Base-by-base conservation (phyloP, 2,113 vertebrate species). In the Crypturellus undulatus region DNA sequence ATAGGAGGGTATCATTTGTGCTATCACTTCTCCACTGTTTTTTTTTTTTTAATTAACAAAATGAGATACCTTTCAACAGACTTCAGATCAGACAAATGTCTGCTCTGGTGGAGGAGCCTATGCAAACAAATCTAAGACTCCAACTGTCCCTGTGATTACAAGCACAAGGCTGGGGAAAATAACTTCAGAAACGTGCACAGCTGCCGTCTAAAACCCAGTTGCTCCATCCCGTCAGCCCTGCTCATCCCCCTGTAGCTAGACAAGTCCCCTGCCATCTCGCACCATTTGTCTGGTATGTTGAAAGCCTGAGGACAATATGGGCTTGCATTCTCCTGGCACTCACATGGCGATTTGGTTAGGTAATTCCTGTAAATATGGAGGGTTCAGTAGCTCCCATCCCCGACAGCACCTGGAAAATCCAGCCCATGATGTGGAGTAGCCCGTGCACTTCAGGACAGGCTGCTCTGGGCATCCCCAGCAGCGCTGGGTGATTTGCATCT, bases 41-140 rank as follows among this genome's bases (percentile, higher is more conserved):
- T 49, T 49, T 49, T 51, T 43, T 43, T 49, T 78, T 89, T 63
- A 45, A 89, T 93, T 91, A 91, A 76, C 43, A 36, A 79, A 96
- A 91, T 1, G 67, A 95, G 91, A 89, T 62, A 89, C 78, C 89
- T 94, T 94, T 92, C 94, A 91, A 82, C 87, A 93, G 95, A 87
- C 81, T 84, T 95, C 52, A 71, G 26, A 79, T 71, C 67, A 72
- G 92, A 89, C 94, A 92, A 89, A 89, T 77, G 93, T 25, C 91
- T 91, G 70, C 25, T 82, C 78, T 77, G 67, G 12, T 0, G 1
- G 67, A 89, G 89, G 51, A 91, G 63, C 81, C 79, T 79, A 89
- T 5, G 6, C 59, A 85, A 92, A 94, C 84, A 84, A 72, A 89
- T 59, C 63, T 26, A 76, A 79, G 90, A 79, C 92, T 96, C 93